Conservation (phyloP, 2,113 vertebrate species). For the Bos indicus region DNA sequence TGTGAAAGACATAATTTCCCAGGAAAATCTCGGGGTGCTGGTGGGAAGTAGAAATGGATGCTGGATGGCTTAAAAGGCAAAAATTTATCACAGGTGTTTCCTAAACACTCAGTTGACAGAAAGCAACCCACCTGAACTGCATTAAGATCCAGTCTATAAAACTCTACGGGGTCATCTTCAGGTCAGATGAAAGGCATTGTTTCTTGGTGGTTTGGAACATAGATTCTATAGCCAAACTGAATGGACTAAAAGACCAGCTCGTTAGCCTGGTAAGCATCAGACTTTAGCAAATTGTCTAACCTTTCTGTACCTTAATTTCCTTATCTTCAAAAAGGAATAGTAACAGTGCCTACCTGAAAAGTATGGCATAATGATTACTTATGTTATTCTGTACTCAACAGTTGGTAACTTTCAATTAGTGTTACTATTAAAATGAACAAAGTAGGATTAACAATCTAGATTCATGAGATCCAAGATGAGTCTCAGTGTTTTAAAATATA, state of each 20-base stretch:
- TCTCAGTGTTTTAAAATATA: not conserved
- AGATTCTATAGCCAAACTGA: not conserved
- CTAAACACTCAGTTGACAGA: not conserved
- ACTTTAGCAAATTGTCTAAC: not conserved
- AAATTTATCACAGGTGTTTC: not conserved
- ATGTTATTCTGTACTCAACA: not conserved
- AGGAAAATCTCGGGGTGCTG: not conserved
- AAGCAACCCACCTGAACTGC: not conserved
- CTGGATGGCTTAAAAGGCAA: not conserved
- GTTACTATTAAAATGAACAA: not conserved
- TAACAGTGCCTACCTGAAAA: not conserved
- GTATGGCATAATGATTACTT: not conserved
- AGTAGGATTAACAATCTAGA: not conserved
- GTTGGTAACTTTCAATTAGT: not conserved
- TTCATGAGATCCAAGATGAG: not conserved
- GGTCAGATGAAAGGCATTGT: not conserved
- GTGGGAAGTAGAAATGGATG: not conserved
- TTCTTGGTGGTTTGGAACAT: not conserved
- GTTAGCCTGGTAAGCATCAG: not conserved
- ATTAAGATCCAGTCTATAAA: not conserved
- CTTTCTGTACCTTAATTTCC: not conserved
- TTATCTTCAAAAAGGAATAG: not conserved
- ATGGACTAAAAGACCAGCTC: not conserved
- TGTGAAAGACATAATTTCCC: not conserved
- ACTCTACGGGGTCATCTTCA: not conserved